A percentile compares a stretch with the other conserved stretches of the same genome.
These are phyloP conservation scores for Osmerus mordax DNA, from an alignment of 2,113 vertebrate species.

Conservation along the genomic window DNA sequence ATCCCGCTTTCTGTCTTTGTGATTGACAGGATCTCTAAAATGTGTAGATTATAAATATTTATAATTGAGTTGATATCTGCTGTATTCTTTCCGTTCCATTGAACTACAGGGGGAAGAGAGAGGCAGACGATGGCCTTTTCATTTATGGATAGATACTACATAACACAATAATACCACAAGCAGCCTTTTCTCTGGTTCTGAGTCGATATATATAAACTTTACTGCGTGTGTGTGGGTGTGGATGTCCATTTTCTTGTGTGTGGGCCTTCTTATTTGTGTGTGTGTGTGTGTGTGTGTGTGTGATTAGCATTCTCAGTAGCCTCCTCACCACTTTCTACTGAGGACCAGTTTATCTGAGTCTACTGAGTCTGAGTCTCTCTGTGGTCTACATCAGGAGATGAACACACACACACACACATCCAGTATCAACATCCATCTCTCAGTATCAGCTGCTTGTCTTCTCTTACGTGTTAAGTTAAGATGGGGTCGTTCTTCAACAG, in stretches of 20 bases:
- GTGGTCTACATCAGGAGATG: not conserved
- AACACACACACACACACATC: slow-evolving; percentile 3
- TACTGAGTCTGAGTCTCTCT: not conserved
- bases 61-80: slow-evolving; percentile 79
- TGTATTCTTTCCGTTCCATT: slow-evolving; percentile 66
- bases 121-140: slow-evolving; percentile 30
- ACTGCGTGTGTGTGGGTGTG: slow-evolving; percentile 21
- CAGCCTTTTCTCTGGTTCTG: slow-evolving; percentile 40
- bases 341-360: slow-evolving; percentile 36
- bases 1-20: slow-evolving; percentile 65
- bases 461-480: slow-evolving; percentile 13
- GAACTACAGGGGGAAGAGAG: slow-evolving; percentile 44
- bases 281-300: not conserved
- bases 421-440: slow-evolving; percentile 34
- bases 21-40: slow-evolving; percentile 76
- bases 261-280: slow-evolving; percentile 14
- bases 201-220: slow-evolving; percentile 54
- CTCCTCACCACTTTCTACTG: slow-evolving; percentile 43
- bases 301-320: not conserved
- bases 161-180: slow-evolving; percentile 39
- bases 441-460: slow-evolving; percentile 14
- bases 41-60: slow-evolving; percentile 81
- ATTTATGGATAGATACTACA: slow-evolving; percentile 36
- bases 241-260: slow-evolving; percentile 15
- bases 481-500: slow-evolving; percentile 33